These are phyloP conservation scores for Petaurus breviceps DNA, from an alignment of 2,113 vertebrate genomes.

Conservation along the genomic window DNA sequence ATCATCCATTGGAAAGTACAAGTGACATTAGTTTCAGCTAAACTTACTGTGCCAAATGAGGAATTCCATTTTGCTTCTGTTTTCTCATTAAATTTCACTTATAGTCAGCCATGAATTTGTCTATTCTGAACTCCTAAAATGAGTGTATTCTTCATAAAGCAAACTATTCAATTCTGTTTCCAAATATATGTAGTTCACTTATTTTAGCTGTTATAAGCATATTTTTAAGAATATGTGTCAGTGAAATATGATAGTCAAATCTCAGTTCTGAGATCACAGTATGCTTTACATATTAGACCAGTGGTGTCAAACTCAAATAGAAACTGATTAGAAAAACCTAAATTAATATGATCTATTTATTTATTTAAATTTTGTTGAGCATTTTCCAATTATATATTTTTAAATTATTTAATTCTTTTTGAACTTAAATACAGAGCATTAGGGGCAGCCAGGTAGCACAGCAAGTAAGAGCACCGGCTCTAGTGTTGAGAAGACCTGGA, in stretches of 20 bases:
- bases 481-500: no score
- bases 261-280: background rate
- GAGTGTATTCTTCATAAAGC: background rate
- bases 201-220: background rate
- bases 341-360: background rate
- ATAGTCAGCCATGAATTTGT: background rate
- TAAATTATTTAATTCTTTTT: background rate
- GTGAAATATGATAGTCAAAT: background rate
- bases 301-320: background rate
- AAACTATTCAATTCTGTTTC: background rate
- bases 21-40: background rate
- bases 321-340: background rate
- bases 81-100: background rate
- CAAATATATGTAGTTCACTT: background rate
- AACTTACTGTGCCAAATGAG: background rate
- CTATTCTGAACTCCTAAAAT: constrained; percentile 1
- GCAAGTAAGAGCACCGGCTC: no score
- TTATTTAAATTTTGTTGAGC: background rate
- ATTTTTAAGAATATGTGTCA: background rate
- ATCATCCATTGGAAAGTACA: background rate
- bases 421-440: background rate
- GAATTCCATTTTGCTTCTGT: background rate
- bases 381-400: background rate
- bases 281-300: background rate
- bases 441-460: no score